Conservation (phyloP, 1,140 invertebrate genomes). For the Gryon sp. region DNA sequence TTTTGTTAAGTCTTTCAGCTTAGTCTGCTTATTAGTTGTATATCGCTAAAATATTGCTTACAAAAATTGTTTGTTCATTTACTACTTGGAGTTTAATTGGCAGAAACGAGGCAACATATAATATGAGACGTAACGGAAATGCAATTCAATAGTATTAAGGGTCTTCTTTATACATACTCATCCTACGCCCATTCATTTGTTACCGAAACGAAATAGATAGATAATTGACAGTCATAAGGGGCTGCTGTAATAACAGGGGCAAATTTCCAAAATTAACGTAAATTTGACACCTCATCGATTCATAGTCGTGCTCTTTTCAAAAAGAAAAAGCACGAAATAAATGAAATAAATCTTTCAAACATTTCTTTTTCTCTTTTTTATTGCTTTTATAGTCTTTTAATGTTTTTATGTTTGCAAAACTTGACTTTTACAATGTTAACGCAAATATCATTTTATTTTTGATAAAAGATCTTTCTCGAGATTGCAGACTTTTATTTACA, state of each 20-base stretch:
- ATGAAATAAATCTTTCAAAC: too few relatives aligned
- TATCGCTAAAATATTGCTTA: conserved; percentile 10
- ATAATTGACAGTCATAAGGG: too few relatives aligned
- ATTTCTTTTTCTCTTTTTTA: too few relatives aligned
- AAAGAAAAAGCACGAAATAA: too few relatives aligned
- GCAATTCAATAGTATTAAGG: conserved; percentile 35
- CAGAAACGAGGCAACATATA: conserved; percentile 40
- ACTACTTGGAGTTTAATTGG: conserved; percentile 36
- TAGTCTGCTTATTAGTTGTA: neutral
- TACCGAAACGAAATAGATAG: conserved; percentile 16
- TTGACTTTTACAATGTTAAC: too few relatives aligned
- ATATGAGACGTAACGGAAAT: conserved; percentile 55
- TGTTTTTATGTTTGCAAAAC: too few relatives aligned
- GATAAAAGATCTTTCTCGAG: too few relatives aligned
- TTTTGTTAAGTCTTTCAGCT: too few relatives aligned
- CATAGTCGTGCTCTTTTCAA: too few relatives aligned
- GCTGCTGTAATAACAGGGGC: neutral
- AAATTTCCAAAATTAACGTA: conserved; percentile 26
- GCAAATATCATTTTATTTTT: too few relatives aligned
- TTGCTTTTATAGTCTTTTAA: too few relatives aligned
- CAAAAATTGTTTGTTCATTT: conserved; percentile 27
- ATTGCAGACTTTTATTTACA: too few relatives aligned
- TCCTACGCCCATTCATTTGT: conserved; percentile 50
- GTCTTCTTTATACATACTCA: conserved; percentile 32
- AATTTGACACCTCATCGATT: conserved; percentile 63